Base-by-base conservation (phyloP, 2,888 invertebrate species). In the Ichneumon xanthorius region DNA sequence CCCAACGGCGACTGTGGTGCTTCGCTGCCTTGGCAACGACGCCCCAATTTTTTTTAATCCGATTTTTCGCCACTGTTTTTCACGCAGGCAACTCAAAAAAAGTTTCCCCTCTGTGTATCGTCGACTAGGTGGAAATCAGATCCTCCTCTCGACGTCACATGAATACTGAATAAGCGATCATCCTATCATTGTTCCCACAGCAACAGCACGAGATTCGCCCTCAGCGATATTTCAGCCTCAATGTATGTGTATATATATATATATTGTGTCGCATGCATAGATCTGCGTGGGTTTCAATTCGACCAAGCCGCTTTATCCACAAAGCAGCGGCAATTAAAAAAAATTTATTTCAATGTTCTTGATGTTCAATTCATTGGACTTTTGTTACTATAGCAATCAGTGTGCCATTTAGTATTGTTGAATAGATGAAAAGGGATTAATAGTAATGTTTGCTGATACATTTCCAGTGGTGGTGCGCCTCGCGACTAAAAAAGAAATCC, bases 71-170 rank as follows among this genome's bases (percentile, higher is more conserved):
- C 9, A 11, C 11, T 40, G 40, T 40, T 4, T 50, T 30, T 53
- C 30, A 11, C 33, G 50, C 11, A 0, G 40, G 33, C 5, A 33
- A 33, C 40, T n/a, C 11, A 7, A 33, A 53, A 30, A 30, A n/a
- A 22, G 19, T 67, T 19, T 50, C 26, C 19, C 53, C 11, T 33
- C n/a, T 30, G 70, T 40, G n/a, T 50, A 30, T 40, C 40, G 40
- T 9, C 40, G 40, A 9, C 40, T 72, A 26, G 9, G 5, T 26
- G 45, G 58, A 73, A 45, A 58, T n/a, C 58, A 5, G 40, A 67
- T 22, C 7, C 16, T 45, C n/a, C 14, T 58, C 58, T 70, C 70
- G 58, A 78, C 19, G 30, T 70, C 58, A 58, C 30, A n/a, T 1
- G 45, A 48, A 70, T 78, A 68, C 30, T 45, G 33, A 61, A 30